Conservation (phyloP, 1,140 invertebrate genomes). For the Drosophila pseudoobscura region DNA sequence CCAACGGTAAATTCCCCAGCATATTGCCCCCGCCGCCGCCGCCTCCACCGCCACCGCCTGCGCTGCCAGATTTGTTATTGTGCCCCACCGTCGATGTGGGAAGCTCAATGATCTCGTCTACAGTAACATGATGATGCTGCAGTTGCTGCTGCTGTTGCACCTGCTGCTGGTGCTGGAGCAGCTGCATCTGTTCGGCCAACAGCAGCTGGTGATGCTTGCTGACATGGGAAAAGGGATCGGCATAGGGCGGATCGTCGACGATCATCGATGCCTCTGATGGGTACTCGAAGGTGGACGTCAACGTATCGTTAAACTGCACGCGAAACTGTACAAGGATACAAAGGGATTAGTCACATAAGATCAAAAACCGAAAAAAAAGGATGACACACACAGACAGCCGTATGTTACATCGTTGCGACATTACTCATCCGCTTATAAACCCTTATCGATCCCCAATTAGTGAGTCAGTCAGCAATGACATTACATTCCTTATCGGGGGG, state of each 20-base stretch:
- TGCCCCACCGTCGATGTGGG: constrained; percentile 60
- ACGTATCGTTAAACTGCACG: constrained; percentile 92
- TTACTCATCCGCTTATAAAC: too few relatives aligned
- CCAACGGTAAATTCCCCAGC: constrained; percentile 83
- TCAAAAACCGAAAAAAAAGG: background rate
- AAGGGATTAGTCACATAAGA: constrained; percentile 4
- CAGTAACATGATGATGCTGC: constrained; percentile 74
- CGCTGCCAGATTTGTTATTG: constrained; percentile 27
- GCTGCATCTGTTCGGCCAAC: constrained; percentile 56
- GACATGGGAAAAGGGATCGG: constrained; percentile 65
- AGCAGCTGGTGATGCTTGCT: constrained; percentile 64
- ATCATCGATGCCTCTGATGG: constrained; percentile 91
- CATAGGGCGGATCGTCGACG: constrained; percentile 85
- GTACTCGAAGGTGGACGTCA: constrained; percentile 93
- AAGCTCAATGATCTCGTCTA: constrained; percentile 81
- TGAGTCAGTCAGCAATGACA: too few relatives aligned
- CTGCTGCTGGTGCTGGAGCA: constrained; percentile 52
- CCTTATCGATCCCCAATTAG: too few relatives aligned
- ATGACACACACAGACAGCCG: too few relatives aligned
- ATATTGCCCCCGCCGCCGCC: constrained; percentile 66
- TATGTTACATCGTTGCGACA: too few relatives aligned
- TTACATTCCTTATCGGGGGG: too few relatives aligned
- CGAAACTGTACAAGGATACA: constrained; percentile 86
- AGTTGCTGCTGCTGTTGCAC: constrained; percentile 36
- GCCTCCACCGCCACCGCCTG: constrained; percentile 10